A percentile compares a stretch with the other conserved stretches of the same genome.
Conservation (phyloP, 2,888 invertebrate genomes). For the Drosophila fungiperda region DNA sequence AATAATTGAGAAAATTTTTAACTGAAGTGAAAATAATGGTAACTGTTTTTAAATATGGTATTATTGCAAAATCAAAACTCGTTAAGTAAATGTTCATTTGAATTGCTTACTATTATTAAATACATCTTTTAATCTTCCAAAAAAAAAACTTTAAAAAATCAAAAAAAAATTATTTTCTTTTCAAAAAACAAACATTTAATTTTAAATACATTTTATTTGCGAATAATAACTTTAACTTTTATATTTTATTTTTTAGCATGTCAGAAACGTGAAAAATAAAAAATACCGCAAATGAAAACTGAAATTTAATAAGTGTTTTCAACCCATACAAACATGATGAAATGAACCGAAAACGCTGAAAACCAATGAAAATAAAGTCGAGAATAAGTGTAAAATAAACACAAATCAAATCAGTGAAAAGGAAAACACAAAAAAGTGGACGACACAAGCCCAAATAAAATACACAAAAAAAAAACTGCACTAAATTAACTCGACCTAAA, state of each 20-base stretch:
- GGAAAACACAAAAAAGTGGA: constrained; percentile 45
- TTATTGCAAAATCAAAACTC: neutral
- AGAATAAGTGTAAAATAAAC: constrained; percentile 1
- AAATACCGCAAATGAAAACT: constrained; percentile 8
- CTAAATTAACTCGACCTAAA: constrained; percentile 64
- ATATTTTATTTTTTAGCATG: neutral
- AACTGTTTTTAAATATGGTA: neutral
- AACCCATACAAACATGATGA: constrained; percentile 23
- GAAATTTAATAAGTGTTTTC: constrained; percentile 15
- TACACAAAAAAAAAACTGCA: constrained; percentile 18
- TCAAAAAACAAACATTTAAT: neutral
- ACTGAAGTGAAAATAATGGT: neutral
- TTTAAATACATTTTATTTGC: neutral
- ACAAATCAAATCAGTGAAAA: constrained; percentile 64
- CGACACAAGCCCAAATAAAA: constrained; percentile 1
- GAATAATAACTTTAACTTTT: no score
- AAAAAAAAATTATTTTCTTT: neutral
- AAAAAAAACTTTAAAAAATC: neutral
- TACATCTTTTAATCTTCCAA: no score
- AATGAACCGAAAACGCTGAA: constrained; percentile 58
- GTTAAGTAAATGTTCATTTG: neutral
- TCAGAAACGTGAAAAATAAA: neutral
- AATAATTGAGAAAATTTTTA: neutral
- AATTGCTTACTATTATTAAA: neutral
- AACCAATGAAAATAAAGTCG: constrained; percentile 23